Evolutionary conservation across 2,888 invertebrate genomes (phyloP), one percentile per base, ranked within the genome.

Genomic region (Alloscopus bannaensis): DNA sequence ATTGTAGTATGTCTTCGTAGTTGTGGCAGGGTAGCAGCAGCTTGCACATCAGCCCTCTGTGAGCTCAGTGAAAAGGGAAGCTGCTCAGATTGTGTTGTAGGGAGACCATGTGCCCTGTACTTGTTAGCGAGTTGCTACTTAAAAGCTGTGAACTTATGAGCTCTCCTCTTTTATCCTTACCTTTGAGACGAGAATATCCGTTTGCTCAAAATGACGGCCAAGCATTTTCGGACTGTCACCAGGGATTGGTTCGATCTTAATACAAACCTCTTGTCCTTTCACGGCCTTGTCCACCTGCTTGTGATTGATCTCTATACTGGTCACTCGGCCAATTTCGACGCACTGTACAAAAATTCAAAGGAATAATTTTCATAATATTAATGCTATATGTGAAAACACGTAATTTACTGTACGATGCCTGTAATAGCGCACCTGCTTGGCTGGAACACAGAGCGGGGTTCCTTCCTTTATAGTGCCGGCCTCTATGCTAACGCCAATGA

Each of bases 151-250:
- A n/a, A n/a, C n/a, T n/a, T n/a, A n/a, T n/a, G n/a, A n/a, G n/a
- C n/a, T n/a, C n/a, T n/a, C n/a, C n/a, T n/a, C n/a, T n/a, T n/a
- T n/a, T n/a, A n/a, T n/a, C n/a, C n/a, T 90, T 88, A 95, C 95
- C 93, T 95, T 98, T 91, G 98, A 98, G 87, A 98, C 92, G 84
- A 99, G 92, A 88, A 96, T 91, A 89, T 99, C 99, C 47, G 94
- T 96, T 87, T 96, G 94, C 87, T 98, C 98, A 90, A 99, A 99
- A 90, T 99, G 99, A 77, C 99, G 91, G 13, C 99, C 99, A 89
- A 94, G 97, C 94, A 99, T 94, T 90, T 99, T 99, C 59, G 99
- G 99, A 60, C 99, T 93, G 89, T 99, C 98, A n/a, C 99, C 99
- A 18, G 97, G 95, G 62, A 96, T 93, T 29, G 97, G 95, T 87